Evolutionary conservation across 1,140 invertebrate species (phyloP).

Genomic region (Dolichoris vasculosae): DNA sequence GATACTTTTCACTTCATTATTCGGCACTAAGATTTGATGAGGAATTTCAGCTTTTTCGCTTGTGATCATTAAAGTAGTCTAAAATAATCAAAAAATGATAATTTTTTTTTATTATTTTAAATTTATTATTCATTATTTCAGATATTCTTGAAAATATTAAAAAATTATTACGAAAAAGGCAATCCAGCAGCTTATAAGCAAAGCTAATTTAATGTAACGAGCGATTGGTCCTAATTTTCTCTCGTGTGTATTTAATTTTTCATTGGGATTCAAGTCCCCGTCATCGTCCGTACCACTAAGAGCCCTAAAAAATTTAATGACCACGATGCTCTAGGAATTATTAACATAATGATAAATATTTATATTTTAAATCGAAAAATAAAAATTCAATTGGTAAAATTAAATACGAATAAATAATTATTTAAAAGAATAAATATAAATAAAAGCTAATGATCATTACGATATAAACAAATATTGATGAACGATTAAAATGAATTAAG

Average conservation of each 20-base stretch:
- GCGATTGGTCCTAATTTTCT: slow-evolving; percentile 56
- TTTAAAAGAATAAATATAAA: too few species aligned
- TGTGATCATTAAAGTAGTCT: slow-evolving; percentile 80
- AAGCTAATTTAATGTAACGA: slow-evolving; percentile 61
- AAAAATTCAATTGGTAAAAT: too few species aligned
- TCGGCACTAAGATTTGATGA: slow-evolving; percentile 78
- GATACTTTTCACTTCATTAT: slow-evolving; percentile 65
- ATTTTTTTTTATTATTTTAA: too few species aligned
- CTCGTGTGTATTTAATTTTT: slow-evolving; percentile 45
- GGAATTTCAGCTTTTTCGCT: slow-evolving; percentile 78
- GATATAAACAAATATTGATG: too few species aligned
- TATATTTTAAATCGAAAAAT: too few species aligned
- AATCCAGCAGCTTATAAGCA: slow-evolving; percentile 63
- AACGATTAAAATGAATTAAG: too few species aligned
- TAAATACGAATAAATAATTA: too few species aligned
- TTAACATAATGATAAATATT: too few species aligned
- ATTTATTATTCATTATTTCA: slow-evolving; percentile 11
- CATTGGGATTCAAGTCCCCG: slow-evolving; percentile 12
- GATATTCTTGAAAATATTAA: slow-evolving; percentile 7
- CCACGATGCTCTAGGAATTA: too few species aligned
- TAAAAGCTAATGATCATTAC: too few species aligned
- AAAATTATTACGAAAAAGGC: slow-evolving; percentile 62
- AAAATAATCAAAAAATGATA: slow-evolving; percentile 61
- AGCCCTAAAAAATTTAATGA: background rate
- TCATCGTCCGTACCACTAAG: slow-evolving; percentile 27